Base-by-base conservation (phyloP, 1,140 invertebrate genomes). In the Apis cerana region DNA sequence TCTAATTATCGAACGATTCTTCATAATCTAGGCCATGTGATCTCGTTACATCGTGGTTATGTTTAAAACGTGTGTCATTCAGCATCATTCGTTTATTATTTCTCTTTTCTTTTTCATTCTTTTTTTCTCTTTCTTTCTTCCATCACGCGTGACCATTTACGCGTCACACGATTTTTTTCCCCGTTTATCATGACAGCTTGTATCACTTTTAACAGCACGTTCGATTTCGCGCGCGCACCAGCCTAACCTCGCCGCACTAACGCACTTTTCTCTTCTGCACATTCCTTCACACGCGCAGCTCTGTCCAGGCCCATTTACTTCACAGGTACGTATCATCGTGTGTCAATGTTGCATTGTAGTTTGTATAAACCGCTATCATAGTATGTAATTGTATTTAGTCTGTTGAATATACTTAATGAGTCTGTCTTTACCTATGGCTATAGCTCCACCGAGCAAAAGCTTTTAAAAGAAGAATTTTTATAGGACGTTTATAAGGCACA, bases 181-280 rank as follows among this genome's bases (percentile, higher is more conserved):
- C 33, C 56, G 58, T 48, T 43, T 43, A 13, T 48, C 33, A 15
- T 54, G 23, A 43, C 17, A 19, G 71, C 71, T 52, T 81, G 48
- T 50, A 75, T 64, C 74, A 58, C 62, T 72, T 43, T 43, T 59
- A 81, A 75, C 15, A 61, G 72, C 80, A 75, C 78, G 78, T 65
- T 54, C 67, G 67, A 76, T 75, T 80, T 72, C 65, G 52, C 50
- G 80, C 67, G 61, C 43, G 12, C 56, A 77, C 85, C 21, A 64
- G 65, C 58, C 78, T 62, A 70, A 80, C 77, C 68, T 56, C 33
- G n/a, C 43, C 64, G 89, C 86, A 89, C 89, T 90, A 90, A 90
- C 75, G 87, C 88, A 89, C 86, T 90, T 88, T 88, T 87, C 86
- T 90, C 84, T 76, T 85, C 77, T 89, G 82, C 86, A 88, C 88